A percentile compares a stretch with the other conserved stretches of the same genome.
phyloP scores from a whole-genome alignment of 1,140 invertebrate genomes.

The Phymastichus coffea region DNA sequence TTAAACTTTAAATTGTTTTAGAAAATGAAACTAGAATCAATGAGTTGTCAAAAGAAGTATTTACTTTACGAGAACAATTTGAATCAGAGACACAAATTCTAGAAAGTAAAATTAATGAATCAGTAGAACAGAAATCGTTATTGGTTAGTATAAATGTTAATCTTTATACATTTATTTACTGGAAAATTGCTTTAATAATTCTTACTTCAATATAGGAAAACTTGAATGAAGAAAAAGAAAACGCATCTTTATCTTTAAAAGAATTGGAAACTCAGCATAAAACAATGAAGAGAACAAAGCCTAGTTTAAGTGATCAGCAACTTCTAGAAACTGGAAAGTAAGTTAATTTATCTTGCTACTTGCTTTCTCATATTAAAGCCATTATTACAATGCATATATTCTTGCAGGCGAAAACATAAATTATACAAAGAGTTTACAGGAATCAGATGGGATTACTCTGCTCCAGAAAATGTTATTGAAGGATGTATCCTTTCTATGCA shows the following conservation, averaged over 20 bases:
- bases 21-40: conserved; percentile 7
- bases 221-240: conserved; percentile 26
- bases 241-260: conserved; percentile 18
- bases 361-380: not conserved
- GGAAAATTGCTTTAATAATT: not conserved
- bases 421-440: conserved; percentile 25
- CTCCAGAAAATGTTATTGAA: conserved; percentile 10
- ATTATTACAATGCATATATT: not conserved
- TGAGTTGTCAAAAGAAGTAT: conserved; percentile 15
- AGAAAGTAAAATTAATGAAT: conserved; percentile 8
- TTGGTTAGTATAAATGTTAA: not conserved
- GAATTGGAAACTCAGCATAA: conserved; percentile 26
- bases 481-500: conserved; percentile 27
- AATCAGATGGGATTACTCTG: conserved; percentile 22
- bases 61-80: conserved; percentile 12
- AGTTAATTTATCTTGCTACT: conserved; percentile 5
- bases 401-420: conserved; percentile 28
- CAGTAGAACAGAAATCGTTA: not conserved
- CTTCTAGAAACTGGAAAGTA: conserved; percentile 34
- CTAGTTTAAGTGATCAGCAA: conserved; percentile 30
- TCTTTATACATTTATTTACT: too few relatives aligned
- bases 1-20: conserved; percentile 3
- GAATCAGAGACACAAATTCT: conserved; percentile 15
- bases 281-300: conserved; percentile 25
- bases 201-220: conserved; percentile 14